Evolutionary conservation across 2,888 invertebrate species (phyloP), one percentile per base, ranked within the genome.

Genomic region (Drosophila nigricruria): DNA sequence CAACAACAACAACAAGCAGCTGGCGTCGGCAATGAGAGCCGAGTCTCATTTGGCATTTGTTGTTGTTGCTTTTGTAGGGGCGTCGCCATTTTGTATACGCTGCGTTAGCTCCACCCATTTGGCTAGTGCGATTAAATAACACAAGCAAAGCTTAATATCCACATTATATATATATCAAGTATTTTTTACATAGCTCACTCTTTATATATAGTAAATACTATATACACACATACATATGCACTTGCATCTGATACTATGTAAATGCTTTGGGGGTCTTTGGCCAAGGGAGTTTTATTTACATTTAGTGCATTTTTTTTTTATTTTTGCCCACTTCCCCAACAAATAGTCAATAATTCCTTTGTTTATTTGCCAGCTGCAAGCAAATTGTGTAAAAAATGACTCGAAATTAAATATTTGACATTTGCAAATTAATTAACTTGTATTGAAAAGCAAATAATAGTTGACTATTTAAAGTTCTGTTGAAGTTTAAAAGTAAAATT

Each of bases 21-120:
- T 10, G 65, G 27, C 61, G 59, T 49, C 43, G 53, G 52, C 73
- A 50, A 6, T 23, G 59, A 67, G 72, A 67, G 73, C 54, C 73
- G 73, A 78, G 40, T 23, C 23, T n/a, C 38, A 6, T 50, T 38
- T 38, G 34, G 14, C n/a, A 45, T 27, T 34, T 57, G 27, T 38
- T 42, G 25, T 40, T 66, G 50, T 30, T 53, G 40, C 1, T 40
- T 34, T 23, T 70, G 73, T 85, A 76, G 70, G 83, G 84, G 90
- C 84, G 90, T 62, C 83, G 80, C 90, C 80, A 76, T 73, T 72
- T 62, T 58, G 78, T 79, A 34, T 74, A 59, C 69, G 69, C 50
- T 71, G 69, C 40, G 42, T 58, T 69, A 71, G 84, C 89, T 86
- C 90, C 85, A 40, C 84, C 84, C 69, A 63, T 68, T 74, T 54